A percentile compares a stretch with the other conserved stretches of the same genome.
Evolutionary conservation across 2,797 vertebrate genomes (phyloP).

Genomic region (Gallirallus australis): DNA sequence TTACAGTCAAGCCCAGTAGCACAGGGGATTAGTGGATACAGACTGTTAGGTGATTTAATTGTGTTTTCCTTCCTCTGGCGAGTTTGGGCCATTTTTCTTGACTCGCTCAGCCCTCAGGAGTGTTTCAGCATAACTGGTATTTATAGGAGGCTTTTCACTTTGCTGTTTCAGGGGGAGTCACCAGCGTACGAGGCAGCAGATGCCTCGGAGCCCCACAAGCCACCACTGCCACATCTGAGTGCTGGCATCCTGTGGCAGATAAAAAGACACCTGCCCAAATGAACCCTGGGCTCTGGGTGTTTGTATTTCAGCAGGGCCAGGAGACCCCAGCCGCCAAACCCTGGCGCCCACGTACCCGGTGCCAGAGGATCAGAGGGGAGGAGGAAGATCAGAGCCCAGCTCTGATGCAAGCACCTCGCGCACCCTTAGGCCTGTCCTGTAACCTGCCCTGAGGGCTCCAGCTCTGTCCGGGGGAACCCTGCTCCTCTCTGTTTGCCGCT

Average conservation of each 20-base stretch:
- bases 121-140: not conserved
- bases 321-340: not conserved
- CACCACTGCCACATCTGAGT: rapidly evolving
- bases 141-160: not conserved
- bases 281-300: not conserved
- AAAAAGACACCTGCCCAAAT: not conserved
- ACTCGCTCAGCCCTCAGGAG: not conserved
- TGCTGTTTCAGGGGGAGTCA: not conserved
- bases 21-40: not conserved
- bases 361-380: not conserved
- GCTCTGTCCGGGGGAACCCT: rapidly evolving
- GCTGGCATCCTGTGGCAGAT: not conserved
- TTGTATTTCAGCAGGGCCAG: not conserved
- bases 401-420: not conserved
- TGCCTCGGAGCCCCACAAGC: not conserved
- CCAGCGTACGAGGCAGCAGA: not conserved
- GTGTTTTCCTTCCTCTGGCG: slow-evolving; percentile 7
- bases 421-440: not conserved
- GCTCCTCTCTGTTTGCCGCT: not conserved
- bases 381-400: not conserved
- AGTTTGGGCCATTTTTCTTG: not conserved
- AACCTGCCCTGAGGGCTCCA: not conserved
- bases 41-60: slow-evolving; percentile 31
- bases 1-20: not conserved
- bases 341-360: not conserved